phyloP scores from a whole-genome alignment of 1,140 invertebrate genomes.

The Drosophila takahashii region DNA sequence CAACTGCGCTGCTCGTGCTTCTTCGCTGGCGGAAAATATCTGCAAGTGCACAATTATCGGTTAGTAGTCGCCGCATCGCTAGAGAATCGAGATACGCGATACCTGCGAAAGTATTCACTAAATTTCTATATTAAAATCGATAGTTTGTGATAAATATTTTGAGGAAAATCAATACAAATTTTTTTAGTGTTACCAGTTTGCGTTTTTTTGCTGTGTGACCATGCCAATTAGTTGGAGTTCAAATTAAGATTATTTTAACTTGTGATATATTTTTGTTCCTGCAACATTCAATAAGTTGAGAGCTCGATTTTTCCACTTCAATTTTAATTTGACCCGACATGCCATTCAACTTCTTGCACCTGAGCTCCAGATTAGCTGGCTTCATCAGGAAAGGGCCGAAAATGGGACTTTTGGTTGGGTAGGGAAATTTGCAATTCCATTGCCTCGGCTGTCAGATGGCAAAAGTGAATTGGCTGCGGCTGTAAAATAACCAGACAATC shows the following conservation, averaged over 20 bases:
- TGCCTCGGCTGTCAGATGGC: conserved; percentile 16
- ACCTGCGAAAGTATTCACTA: neutral
- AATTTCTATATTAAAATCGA: neutral
- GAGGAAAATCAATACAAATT: neutral
- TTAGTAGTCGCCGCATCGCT: conserved; percentile 30
- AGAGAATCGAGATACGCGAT: conserved; percentile 17
- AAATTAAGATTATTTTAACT: neutral
- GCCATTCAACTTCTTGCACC: neutral
- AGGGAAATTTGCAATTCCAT: conserved; percentile 30
- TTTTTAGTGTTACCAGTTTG: neutral
- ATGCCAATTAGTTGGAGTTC: neutral
- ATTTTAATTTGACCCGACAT: neutral
- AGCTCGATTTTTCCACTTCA: neutral
- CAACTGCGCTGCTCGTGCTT: conserved; percentile 18
- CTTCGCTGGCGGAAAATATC: conserved; percentile 10
- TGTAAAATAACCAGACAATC: conserved; percentile 28
- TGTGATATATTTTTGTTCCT: neutral
- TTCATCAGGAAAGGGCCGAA: neutral
- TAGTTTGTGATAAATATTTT: neutral
- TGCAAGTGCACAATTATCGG: conserved; percentile 21
- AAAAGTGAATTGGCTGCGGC: conserved; percentile 30
- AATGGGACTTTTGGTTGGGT: too few relatives aligned
- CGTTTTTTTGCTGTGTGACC: neutral
- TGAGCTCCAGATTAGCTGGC: conserved; percentile 9
- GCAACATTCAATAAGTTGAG: neutral